Evolutionary conservation across 2,113 vertebrate species (phyloP).

Genomic region (Erinaceus europaeus): DNA sequence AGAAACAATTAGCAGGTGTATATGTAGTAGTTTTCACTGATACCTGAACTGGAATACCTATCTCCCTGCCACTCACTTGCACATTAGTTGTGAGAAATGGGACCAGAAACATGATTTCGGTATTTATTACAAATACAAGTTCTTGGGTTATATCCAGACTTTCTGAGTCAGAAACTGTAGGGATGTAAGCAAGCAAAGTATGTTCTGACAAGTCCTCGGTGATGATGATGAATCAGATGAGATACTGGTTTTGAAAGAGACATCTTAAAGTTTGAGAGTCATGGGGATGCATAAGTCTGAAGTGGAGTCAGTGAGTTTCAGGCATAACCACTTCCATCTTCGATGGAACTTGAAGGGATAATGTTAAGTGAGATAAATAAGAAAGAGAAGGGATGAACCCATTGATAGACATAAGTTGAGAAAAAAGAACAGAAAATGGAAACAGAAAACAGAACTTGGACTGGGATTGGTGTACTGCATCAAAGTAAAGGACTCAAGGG

Average conservation of each 20-base stretch:
- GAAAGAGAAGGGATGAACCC: too few species aligned
- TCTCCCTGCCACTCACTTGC: neutral
- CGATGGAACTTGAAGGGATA: too few species aligned
- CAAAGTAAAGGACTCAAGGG: too few species aligned
- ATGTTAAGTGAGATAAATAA: too few species aligned
- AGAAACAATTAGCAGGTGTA: neutral
- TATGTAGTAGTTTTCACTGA: neutral
- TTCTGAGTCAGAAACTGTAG: neutral
- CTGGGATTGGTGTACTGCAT: too few species aligned
- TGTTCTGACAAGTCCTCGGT: neutral
- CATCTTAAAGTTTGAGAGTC: neutral
- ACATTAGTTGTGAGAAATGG: neutral
- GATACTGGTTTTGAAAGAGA: too few species aligned
- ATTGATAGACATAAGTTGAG: too few species aligned
- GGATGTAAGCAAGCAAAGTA: rapidly evolving
- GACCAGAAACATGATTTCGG: neutral
- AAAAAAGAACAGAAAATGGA: too few species aligned
- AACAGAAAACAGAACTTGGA: too few species aligned
- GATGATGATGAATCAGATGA: too few species aligned
- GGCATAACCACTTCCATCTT: neutral
- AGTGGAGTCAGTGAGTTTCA: neutral
- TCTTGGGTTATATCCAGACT: neutral
- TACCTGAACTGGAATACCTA: neutral
- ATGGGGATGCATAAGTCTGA: neutral
- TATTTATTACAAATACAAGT: neutral